A percentile compares a stretch with the other conserved stretches of the same genome.
Evolutionary conservation across 2,113 vertebrate species (phyloP).

Genomic region (Hydrochoerus hydrochaeris): DNA sequence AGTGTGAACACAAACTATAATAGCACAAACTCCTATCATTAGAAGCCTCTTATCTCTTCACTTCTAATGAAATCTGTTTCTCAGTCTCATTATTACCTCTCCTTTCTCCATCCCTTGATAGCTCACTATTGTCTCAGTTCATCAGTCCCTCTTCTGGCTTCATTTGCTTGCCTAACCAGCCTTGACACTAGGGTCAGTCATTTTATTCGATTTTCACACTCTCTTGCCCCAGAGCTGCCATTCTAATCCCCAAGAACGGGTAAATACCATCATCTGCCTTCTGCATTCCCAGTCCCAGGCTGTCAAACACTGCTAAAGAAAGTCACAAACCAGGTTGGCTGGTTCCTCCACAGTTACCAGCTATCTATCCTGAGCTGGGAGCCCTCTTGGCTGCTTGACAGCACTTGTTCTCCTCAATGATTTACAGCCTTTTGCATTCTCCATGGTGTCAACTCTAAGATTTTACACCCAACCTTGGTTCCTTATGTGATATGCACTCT

Average conservation of each 20-base stretch:
- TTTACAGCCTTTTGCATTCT: slow-evolving; percentile 33
- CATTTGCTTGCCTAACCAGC: slow-evolving; percentile 81
- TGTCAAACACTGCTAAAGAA: slow-evolving; percentile 51
- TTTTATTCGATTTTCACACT: slow-evolving; percentile 78
- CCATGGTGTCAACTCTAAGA: neutral
- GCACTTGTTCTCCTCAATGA: slow-evolving; percentile 40
- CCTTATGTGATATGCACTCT: neutral
- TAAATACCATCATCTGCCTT: slow-evolving; percentile 73
- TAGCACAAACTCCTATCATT: slow-evolving; percentile 33
- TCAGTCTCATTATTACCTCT: slow-evolving; percentile 53
- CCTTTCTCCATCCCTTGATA: slow-evolving; percentile 62
- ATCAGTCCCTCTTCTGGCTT: slow-evolving; percentile 74
- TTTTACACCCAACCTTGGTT: neutral
- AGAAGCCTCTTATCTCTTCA: slow-evolving; percentile 51
- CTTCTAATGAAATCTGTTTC: slow-evolving; percentile 73
- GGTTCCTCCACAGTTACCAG: slow-evolving; percentile 40
- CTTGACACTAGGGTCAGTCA: slow-evolving; percentile 75
- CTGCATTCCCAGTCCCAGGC: slow-evolving; percentile 34
- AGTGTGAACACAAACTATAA: neutral
- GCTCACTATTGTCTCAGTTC: slow-evolving; percentile 71
- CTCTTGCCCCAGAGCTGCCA: slow-evolving; percentile 65
- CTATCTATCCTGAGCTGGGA: slow-evolving; percentile 10
- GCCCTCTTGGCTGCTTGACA: neutral
- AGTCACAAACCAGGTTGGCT: slow-evolving; percentile 71
- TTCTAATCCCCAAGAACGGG: slow-evolving; percentile 73